Percentiles rank a stretch among this genome's conserved stretches.
Evolutionary conservation across 2,888 invertebrate species (phyloP).

Genomic region (Torymus aiolomorphi): DNA sequence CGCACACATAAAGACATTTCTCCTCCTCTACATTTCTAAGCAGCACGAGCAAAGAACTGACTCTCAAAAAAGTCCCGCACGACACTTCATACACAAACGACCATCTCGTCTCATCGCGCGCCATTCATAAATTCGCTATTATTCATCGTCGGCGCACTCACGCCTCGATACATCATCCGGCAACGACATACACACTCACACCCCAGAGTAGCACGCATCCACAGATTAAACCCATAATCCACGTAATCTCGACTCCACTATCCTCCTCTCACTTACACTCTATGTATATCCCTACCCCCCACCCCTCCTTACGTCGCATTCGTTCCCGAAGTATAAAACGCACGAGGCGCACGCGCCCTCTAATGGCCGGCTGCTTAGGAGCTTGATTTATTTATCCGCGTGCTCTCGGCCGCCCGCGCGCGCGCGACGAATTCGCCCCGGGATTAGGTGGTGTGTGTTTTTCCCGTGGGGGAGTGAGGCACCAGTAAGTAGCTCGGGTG

Average conservation of each 20-base stretch:
- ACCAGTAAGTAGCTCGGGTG: neutral
- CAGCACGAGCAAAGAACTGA: too few species aligned
- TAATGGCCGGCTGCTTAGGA: conserved; percentile 72
- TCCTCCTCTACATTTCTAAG: too few species aligned
- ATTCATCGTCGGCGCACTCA: conserved; percentile 38
- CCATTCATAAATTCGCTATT: conserved; percentile 40
- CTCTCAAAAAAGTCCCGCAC: too few species aligned
- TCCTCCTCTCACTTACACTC: neutral
- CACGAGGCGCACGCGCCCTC: conserved; percentile 57
- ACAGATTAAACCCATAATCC: conserved; percentile 13
- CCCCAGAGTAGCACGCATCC: neutral
- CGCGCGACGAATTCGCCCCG: conserved; percentile 73
- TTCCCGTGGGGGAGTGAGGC: conserved; percentile 57
- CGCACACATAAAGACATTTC: too few species aligned
- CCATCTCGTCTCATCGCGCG: too few species aligned
- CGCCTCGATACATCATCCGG: conserved; percentile 41
- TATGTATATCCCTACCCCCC: neutral
- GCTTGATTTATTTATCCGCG: conserved; percentile 75
- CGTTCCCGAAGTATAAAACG: conserved; percentile 29
- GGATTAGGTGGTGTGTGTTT: conserved; percentile 67
- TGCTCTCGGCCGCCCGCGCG: conserved; percentile 68
- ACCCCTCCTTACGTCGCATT: too few species aligned
- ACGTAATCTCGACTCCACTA: conserved; percentile 26
- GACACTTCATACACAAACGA: too few species aligned
- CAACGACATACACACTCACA: neutral